Base-by-base conservation (phyloP, 2,888 invertebrate species). In the Ametastegia equiseti region DNA sequence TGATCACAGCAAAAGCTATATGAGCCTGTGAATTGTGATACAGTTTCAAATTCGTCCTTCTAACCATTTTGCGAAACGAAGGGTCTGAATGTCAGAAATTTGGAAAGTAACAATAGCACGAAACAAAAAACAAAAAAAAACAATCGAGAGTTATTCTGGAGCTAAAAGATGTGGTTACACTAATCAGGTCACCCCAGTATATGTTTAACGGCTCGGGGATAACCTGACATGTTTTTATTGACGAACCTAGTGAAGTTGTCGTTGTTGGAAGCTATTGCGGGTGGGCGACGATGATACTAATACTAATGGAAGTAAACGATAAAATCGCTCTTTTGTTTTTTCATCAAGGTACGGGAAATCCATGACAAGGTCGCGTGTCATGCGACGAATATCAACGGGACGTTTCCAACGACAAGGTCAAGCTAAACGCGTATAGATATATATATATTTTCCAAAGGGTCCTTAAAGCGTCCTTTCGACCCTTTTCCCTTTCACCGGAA, bases 281-380 rank as follows among this genome's bases (percentile, higher is more conserved):
- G n/a, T n/a, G n/a, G n/a, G n/a, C n/a, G 23, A 54, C 54, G 54
- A 54, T 54, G 54, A 54, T 54, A 54, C 54, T 54, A 23, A 54
- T 54, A 54, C 54, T 63, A 33, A 33, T 33, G 30, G 63, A 33
- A 63, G 63, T 33, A n/a, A 63, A 63, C 63, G 63, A 63, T 63
- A 63, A 63, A 63, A 63, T 63, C 63, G 2, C 5, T 63, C 7
- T 13, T 63, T 63, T 33, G 15, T 63, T 63, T 63, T 54, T 30
- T 33, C 33, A 23, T 19, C 2, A 54, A 54, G 2, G n/a, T 3
- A 54, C 54, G 54, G 23, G 54, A 54, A 54, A 54, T 54, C 23
- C 11, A 0, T 54, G 54, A 54, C 54, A 19, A 54, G 54, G 23
- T 19, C 19, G n/a, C n/a, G 11, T 54, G 54, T 23, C 54, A 54